Evolutionary conservation across 2,113 vertebrate species (phyloP), one percentile per base, ranked within the genome.

Genomic region (Dromiciops gliroides): DNA sequence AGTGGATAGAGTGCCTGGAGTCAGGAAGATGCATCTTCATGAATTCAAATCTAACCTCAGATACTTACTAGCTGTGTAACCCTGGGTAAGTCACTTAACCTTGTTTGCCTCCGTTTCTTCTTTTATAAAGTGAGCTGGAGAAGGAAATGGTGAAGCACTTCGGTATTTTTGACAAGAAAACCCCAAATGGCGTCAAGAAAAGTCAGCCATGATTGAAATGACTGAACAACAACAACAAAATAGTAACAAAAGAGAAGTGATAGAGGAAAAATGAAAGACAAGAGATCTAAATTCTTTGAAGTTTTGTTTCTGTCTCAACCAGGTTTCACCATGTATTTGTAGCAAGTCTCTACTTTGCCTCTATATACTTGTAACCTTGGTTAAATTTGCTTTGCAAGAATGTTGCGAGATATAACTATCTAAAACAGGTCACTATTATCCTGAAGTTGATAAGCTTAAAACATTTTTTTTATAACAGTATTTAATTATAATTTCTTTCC

Each of bases 291-390:
- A 94, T 50, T 95, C 67, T 37, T 94, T 19, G 50, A 50, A 28
- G 90, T 92, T 93, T 48, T 96, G 9, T 11, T 50, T 16, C 50
- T 91, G 44, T 51, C 83, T 96, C 37, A 88, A 91, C 25, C 10
- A 91, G 75, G 23, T 95, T 89, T 96, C 53, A 89, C 28, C 44
- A 31, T 95, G 50, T 83, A 53, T 37, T 52, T 88, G 24, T 94
- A 94, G 92, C 48, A 95, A 90, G 48, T 92, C 48, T 83, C 67
- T 83, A 8, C 67, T 75, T 75, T 83, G 67, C n/a, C 23, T 83
- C 44, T 83, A 44, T 44, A 83, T 83, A 83, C 16, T 2, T 44
- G 16, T 44, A 44, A 83, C n/a, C 44, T 23, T 83, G 67, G 67
- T 83, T 83, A 23, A 83, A 44, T 23, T 83, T 75, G 37, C 31